phyloP scores from a whole-genome alignment of 2,113 vertebrate genomes.

The Jaculus jaculus region DNA sequence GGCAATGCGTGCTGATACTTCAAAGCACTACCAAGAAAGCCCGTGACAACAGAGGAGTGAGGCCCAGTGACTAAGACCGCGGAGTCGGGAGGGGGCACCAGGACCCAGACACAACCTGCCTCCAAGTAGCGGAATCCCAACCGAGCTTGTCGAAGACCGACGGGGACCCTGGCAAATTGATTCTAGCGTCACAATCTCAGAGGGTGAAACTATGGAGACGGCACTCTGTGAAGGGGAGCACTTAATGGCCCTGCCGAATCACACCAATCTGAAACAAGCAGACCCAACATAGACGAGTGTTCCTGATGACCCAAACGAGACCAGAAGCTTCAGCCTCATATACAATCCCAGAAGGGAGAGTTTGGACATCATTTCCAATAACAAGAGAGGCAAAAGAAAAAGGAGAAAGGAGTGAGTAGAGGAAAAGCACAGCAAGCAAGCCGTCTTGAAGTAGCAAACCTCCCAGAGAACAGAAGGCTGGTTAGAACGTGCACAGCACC shows the following conservation, averaged over 20 bases:
- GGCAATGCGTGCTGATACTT: not conserved
- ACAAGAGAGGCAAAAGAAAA: too few relatives aligned
- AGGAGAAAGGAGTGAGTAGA: too few relatives aligned
- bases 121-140: not conserved
- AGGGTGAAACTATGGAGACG: too few relatives aligned
- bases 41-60: not conserved
- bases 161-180: rapidly evolving
- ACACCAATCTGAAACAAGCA: not conserved
- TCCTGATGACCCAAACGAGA: rapidly evolving
- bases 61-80: not conserved
- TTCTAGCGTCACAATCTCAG: rapidly evolving
- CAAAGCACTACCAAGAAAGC: rapidly evolving
- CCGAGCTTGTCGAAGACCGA: rapidly evolving
- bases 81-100: rapidly evolving
- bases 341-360: not conserved
- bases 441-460: not conserved
- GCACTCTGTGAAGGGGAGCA: not conserved
- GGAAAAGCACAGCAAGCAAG: too few relatives aligned
- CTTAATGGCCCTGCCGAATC: not conserved
- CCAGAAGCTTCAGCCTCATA: not conserved
- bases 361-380: too few relatives aligned
- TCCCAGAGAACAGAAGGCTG: not conserved
- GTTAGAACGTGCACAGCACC: not conserved
- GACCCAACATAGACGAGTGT: not conserved
- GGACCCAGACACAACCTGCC: not conserved